Evolutionary conservation across 1,140 invertebrate genomes (phyloP).

Genomic region (Pseudoatta argentina): DNA sequence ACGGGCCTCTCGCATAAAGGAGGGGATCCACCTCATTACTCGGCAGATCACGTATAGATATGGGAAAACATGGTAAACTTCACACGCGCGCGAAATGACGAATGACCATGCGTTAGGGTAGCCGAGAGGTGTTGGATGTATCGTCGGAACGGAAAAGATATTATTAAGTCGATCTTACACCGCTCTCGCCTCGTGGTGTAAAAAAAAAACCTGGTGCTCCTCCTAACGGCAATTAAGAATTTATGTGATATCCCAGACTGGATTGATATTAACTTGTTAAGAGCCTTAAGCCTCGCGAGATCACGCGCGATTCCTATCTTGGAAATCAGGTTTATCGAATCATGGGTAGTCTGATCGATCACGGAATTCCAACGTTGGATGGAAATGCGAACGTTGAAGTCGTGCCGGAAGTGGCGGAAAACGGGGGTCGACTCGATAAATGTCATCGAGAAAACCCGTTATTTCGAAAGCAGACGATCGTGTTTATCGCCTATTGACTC

Average conservation of each 20-base stretch:
- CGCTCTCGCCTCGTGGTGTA: not conserved
- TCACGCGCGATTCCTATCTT: slow-evolving; percentile 31
- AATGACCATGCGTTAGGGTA: slow-evolving; percentile 51
- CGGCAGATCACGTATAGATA: slow-evolving; percentile 76
- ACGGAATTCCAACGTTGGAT: not conserved
- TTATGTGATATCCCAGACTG: not conserved
- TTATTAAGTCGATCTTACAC: slow-evolving; percentile 26
- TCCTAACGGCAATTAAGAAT: slow-evolving; percentile 25
- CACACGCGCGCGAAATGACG: slow-evolving; percentile 70
- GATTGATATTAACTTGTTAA: slow-evolving; percentile 35
- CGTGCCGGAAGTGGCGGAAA: not conserved
- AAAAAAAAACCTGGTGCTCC: not conserved
- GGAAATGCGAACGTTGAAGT: not conserved
- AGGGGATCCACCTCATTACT: slow-evolving; percentile 80
- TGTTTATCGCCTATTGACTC: slow-evolving; percentile 47
- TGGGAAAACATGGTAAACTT: slow-evolving; percentile 69
- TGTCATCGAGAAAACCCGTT: slow-evolving; percentile 3
- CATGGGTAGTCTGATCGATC: not conserved
- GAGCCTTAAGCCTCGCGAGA: not conserved
- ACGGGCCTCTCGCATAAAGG: slow-evolving; percentile 74
- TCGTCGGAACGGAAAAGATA: slow-evolving; percentile 43
- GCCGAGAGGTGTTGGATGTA: slow-evolving; percentile 55
- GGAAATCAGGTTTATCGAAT: slow-evolving; percentile 7
- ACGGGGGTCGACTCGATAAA: slow-evolving; percentile 21
- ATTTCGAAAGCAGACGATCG: slow-evolving; percentile 14